Conservation (phyloP, 2,888 invertebrate species). For the Luperina nickerlii region DNA sequence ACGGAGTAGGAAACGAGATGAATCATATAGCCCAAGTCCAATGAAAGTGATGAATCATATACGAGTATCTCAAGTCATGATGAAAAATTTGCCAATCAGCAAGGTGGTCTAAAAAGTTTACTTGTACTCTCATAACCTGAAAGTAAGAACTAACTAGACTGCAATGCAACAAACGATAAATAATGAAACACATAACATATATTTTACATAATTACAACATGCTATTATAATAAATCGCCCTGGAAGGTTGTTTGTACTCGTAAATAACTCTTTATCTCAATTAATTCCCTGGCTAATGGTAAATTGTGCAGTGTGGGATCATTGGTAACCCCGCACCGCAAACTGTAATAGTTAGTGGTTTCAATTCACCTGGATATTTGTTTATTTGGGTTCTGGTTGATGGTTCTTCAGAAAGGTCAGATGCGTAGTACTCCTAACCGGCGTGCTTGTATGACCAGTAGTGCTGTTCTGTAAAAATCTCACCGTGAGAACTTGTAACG, state of each 20-base stretch:
- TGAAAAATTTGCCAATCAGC: not conserved
- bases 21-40: not conserved
- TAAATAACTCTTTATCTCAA: constrained; percentile 42
- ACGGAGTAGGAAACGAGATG: too few relatives aligned
- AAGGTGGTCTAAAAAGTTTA: not conserved
- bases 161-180: constrained; percentile 26
- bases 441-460: too few relatives aligned
- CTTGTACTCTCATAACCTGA: not conserved
- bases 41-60: not conserved
- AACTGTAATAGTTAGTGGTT: not conserved
- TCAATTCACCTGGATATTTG: not conserved
- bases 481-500: too few relatives aligned
- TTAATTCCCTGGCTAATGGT: constrained; percentile 37
- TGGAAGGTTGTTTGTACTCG: constrained; percentile 23
- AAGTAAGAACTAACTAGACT: not conserved
- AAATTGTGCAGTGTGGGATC: constrained; percentile 18
- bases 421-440: too few relatives aligned
- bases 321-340: not conserved
- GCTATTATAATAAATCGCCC: constrained; percentile 35
- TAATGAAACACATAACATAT: constrained; percentile 31
- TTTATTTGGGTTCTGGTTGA: not conserved
- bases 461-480: too few relatives aligned
- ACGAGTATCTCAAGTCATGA: not conserved
- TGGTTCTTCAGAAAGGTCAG: too few relatives aligned
- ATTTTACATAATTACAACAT: constrained; percentile 40